Evolutionary conservation across 2,888 invertebrate genomes (phyloP).

Genomic region (Octodonta nipae): DNA sequence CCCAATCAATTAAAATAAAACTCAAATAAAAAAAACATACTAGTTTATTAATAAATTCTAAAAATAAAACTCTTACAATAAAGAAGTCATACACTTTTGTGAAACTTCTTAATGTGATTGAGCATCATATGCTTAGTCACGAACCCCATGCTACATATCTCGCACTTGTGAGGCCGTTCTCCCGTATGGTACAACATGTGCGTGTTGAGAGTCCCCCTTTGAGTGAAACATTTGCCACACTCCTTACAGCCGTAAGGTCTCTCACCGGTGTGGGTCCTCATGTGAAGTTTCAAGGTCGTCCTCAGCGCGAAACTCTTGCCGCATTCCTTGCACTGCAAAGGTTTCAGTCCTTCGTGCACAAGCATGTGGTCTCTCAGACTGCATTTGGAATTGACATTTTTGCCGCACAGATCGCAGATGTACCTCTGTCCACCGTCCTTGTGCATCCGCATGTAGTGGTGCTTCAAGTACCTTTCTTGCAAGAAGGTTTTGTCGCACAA

Average conservation of each 20-base stretch:
- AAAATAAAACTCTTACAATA: too few species aligned
- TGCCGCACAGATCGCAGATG: slow-evolving; percentile 12
- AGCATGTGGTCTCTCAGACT: neutral
- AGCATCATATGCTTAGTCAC: slow-evolving; percentile 3
- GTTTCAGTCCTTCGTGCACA: slow-evolving; percentile 25
- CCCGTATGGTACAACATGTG: slow-evolving; percentile 23
- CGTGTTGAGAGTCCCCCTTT: slow-evolving; percentile 20
- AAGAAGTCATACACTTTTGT: slow-evolving; percentile 5
- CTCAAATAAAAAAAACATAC: too few species aligned
- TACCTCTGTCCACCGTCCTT: slow-evolving; percentile 21
- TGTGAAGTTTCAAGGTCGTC: slow-evolving; percentile 17
- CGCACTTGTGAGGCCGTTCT: slow-evolving; percentile 21
- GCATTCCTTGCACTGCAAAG: slow-evolving; percentile 34
- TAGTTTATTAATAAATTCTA: too few species aligned
- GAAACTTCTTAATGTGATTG: slow-evolving; percentile 28
- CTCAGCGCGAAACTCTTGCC: slow-evolving; percentile 26
- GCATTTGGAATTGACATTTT: slow-evolving; percentile 6
- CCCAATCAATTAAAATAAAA: too few species aligned
- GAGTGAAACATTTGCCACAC: slow-evolving; percentile 33
- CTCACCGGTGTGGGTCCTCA: slow-evolving; percentile 42
- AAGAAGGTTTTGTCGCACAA: slow-evolving; percentile 17
- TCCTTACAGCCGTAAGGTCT: slow-evolving; percentile 39
- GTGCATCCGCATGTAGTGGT: slow-evolving; percentile 21
- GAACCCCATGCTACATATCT: slow-evolving; percentile 24
- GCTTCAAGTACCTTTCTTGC: slow-evolving; percentile 15